Conservation (phyloP, 2,113 vertebrate genomes). For the Sphaerodactylus townsendi region DNA sequence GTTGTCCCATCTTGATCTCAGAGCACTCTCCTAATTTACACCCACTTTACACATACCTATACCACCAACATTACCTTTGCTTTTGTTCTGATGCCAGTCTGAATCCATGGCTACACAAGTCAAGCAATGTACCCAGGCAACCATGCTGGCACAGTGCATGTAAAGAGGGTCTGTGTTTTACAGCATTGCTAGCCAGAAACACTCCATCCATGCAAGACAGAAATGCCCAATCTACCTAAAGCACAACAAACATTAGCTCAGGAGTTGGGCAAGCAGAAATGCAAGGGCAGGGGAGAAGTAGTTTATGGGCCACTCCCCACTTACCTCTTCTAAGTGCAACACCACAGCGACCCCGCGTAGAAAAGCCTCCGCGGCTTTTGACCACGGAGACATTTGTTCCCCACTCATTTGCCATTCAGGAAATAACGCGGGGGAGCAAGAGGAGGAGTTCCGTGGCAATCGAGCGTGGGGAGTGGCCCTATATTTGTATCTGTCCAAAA, state of each 20-base stretch:
- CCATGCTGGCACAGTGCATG: not conserved
- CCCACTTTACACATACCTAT: not conserved
- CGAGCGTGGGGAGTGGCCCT: too few species aligned
- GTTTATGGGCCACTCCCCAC: too few species aligned
- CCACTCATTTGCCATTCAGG: too few species aligned
- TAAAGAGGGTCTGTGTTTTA: not conserved
- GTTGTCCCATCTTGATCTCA: constrained; percentile 30
- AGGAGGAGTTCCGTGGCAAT: too few species aligned
- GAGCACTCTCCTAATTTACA: not conserved
- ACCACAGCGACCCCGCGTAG: too few species aligned
- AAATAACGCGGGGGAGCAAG: too few species aligned
- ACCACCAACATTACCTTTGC: not conserved
- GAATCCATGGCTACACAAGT: not conserved
- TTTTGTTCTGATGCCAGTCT: not conserved
- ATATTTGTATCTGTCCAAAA: too few species aligned
- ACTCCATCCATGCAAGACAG: not conserved
- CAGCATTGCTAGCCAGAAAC: not conserved
- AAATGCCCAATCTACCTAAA: not conserved
- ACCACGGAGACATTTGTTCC: too few species aligned
- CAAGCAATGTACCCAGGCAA: not conserved
- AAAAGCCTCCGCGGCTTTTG: too few species aligned
- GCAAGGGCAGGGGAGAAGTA: not conserved
- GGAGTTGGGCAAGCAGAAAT: constrained; percentile 9
- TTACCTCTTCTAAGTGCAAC: too few species aligned
- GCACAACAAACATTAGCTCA: constrained; percentile 3